Conservation (phyloP, 2,797 vertebrate genomes). For the Megalops cyprinoides region DNA sequence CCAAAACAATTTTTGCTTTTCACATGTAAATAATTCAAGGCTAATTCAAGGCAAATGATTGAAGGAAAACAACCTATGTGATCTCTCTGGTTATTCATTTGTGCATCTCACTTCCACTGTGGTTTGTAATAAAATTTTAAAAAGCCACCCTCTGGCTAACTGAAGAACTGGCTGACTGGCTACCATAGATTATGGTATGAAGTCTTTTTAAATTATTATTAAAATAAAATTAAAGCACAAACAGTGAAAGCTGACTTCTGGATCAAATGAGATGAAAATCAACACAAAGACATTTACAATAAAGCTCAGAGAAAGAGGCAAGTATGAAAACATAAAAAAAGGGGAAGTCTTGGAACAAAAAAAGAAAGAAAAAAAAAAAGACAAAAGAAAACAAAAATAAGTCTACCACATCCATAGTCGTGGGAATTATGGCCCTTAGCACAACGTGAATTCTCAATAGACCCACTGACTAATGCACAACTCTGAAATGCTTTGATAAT, state of each 20-base stretch:
- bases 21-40: background rate
- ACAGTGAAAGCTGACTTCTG: conserved; percentile 14
- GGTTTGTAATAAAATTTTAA: background rate
- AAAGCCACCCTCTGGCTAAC: conserved; percentile 56
- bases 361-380: conserved; percentile 23
- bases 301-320: conserved; percentile 21
- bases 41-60: no score
- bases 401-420: conserved; percentile 43
- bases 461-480: conserved; percentile 47
- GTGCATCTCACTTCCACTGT: background rate
- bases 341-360: conserved; percentile 15
- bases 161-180: conserved; percentile 36
- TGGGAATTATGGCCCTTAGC: conserved; percentile 38
- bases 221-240: conserved; percentile 4
- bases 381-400: conserved; percentile 28
- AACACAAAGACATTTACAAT: conserved; percentile 12
- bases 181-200: background rate
- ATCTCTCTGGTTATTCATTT: no score
- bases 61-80: background rate
- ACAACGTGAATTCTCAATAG: conserved; percentile 36
- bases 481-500: conserved; percentile 44
- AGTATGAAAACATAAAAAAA: background rate
- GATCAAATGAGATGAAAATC: conserved; percentile 20
- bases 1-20: background rate
- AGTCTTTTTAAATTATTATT: conserved; percentile 3